A percentile compares a stretch with the other conserved stretches of the same genome.
Evolutionary conservation across 2,888 invertebrate species (phyloP).

Genomic region (Archaeoteleia sp.): DNA sequence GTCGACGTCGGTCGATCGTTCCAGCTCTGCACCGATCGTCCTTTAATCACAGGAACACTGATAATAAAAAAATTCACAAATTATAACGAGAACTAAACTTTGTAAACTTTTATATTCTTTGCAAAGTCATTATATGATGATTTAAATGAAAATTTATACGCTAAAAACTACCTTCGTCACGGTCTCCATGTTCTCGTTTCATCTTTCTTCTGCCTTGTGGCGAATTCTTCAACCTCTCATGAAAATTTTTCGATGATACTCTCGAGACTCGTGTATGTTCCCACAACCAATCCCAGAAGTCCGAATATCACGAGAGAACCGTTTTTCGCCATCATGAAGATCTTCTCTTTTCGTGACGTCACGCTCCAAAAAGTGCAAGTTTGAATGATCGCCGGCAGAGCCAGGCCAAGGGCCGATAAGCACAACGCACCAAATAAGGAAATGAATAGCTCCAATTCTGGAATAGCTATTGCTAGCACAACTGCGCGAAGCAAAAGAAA

Average conservation of each 20-base stretch:
- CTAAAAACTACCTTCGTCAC: conserved; percentile 10
- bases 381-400: conserved; percentile 93
- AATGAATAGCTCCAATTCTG: conserved; percentile 83
- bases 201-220: not conserved
- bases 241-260: conserved; percentile 80
- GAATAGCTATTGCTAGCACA: conserved; percentile 88
- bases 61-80: too few species aligned
- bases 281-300: conserved; percentile 81
- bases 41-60: conserved; percentile 25
- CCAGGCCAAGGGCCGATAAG: conserved; percentile 90
- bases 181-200: not conserved
- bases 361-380: conserved; percentile 87
- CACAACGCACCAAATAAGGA: conserved; percentile 92
- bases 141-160: too few species aligned
- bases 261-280: conserved; percentile 82
- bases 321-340: conserved; percentile 80
- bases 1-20: conserved; percentile 1
- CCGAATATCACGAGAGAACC: conserved; percentile 81
- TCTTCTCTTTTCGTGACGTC: conserved; percentile 77
- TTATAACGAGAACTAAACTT: too few species aligned
- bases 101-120: too few species aligned
- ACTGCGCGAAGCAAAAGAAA: conserved; percentile 78
- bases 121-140: too few species aligned
- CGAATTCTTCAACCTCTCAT: conserved; percentile 41
- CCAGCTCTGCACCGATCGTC: not conserved